phyloP scores from a whole-genome alignment of 1,140 invertebrate species.

The Periplaneta americana region DNA sequence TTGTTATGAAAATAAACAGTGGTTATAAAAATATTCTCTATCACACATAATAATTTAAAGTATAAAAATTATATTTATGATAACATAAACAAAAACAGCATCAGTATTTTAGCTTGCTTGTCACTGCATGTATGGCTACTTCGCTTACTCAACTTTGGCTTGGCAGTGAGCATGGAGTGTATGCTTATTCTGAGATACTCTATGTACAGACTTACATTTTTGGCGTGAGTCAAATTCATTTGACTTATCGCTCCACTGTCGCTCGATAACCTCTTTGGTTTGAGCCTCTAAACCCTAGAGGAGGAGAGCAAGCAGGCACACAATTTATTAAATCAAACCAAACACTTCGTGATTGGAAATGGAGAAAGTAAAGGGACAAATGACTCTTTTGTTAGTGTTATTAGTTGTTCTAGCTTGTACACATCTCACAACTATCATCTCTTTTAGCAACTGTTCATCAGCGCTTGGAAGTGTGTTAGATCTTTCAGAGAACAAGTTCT shows the following conservation, averaged over 20 bases:
- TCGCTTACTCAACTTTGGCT: no score
- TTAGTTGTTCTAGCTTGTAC: neutral
- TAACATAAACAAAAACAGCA: neutral
- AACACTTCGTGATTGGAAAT: neutral
- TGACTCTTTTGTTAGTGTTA: neutral
- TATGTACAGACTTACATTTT: slow-evolving; percentile 63
- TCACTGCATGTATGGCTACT: neutral
- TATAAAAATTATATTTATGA: neutral
- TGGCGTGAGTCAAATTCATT: slow-evolving; percentile 81
- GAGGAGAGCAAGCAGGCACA: slow-evolving; percentile 26
- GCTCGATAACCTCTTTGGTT: slow-evolving; percentile 77
- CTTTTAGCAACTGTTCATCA: neutral
- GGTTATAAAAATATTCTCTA: no score
- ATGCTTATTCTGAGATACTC: neutral
- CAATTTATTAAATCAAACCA: slow-evolving; percentile 12
- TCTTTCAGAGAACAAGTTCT: neutral
- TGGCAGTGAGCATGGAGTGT: no score
- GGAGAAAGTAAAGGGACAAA: neutral
- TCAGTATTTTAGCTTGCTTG: neutral
- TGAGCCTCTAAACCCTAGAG: slow-evolving; percentile 73
- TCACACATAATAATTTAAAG: neutral
- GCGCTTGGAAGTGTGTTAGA: no score
- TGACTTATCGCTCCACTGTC: slow-evolving; percentile 78
- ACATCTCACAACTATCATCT: neutral
- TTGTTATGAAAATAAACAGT: neutral